phyloP scores from a whole-genome alignment of 2,113 vertebrate genomes.

The Chaetodon trifascialis region DNA sequence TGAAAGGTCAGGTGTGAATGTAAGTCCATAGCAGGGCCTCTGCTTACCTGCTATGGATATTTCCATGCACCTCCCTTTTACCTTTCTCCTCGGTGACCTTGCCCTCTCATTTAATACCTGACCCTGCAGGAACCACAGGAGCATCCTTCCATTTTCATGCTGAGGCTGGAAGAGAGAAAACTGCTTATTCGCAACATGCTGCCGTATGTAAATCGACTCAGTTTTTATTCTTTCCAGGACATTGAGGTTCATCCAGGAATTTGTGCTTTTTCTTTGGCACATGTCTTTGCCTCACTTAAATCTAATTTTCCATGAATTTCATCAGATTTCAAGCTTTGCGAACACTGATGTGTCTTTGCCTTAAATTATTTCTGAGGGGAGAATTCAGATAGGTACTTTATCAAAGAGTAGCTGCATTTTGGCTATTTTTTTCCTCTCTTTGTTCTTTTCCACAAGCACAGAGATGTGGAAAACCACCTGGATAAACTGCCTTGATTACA shows the following conservation, averaged over 20 bases:
- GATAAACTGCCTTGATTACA: conserved; percentile 13
- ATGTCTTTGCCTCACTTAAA: neutral
- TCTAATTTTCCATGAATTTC: neutral
- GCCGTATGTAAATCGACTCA: neutral
- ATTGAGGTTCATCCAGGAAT: neutral
- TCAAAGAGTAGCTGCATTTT: neutral
- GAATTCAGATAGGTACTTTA: neutral
- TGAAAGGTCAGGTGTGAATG: conserved; percentile 40
- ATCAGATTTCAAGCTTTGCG: conserved; percentile 20
- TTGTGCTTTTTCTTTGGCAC: neutral
- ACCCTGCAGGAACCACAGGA: conserved; percentile 9
- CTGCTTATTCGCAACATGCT: neutral
- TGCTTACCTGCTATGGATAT: neutral
- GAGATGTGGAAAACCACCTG: neutral
- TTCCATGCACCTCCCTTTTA: neutral
- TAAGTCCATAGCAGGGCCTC: neutral
- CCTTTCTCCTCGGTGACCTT: conserved; percentile 42
- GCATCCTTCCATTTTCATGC: neutral
- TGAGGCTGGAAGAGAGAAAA: neutral
- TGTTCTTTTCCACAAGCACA: neutral
- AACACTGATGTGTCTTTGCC: neutral
- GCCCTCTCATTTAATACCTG: conserved; percentile 35
- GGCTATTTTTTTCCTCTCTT: neutral
- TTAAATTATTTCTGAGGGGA: neutral
- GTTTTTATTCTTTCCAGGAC: neutral